A percentile compares a stretch with the other conserved stretches of the same genome.
These are phyloP conservation scores for Dipodomys merriami DNA, from an alignment of 2,113 vertebrate species.

Conservation along the genomic window DNA sequence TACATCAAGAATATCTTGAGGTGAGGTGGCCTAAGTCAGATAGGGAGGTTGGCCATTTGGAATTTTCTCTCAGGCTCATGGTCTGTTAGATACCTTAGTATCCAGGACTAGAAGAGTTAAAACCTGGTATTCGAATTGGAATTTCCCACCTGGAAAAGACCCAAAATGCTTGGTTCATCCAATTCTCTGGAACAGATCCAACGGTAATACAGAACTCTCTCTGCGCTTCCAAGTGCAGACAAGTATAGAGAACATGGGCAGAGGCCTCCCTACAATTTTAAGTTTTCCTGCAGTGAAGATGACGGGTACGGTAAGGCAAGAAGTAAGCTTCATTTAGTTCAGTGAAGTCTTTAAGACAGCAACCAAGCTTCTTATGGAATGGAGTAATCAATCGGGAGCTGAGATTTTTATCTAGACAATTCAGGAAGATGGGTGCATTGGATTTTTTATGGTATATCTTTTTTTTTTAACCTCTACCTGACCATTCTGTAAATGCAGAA, in stretches of 20 bases:
- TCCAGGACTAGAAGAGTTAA: background rate
- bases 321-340: background rate
- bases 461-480: background rate
- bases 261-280: background rate
- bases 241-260: background rate
- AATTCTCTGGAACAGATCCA: background rate
- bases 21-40: background rate
- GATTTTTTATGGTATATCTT: too few relatives aligned
- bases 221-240: background rate
- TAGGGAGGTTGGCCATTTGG: background rate
- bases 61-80: background rate
- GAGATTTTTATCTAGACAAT: background rate
- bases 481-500: background rate
- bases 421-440: background rate
- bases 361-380: background rate
- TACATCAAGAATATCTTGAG: background rate
- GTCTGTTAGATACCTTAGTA: background rate
- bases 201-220: background rate
- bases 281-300: background rate
- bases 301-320: too few relatives aligned
- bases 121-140: background rate
- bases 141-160: background rate
- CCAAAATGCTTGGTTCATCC: accelerated
- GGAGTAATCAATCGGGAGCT: too few relatives aligned
- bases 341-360: background rate